These are phyloP conservation scores for Pogonomyrmex barbatus DNA, from an alignment of 1,140 invertebrate species.

Conservation along the genomic window DNA sequence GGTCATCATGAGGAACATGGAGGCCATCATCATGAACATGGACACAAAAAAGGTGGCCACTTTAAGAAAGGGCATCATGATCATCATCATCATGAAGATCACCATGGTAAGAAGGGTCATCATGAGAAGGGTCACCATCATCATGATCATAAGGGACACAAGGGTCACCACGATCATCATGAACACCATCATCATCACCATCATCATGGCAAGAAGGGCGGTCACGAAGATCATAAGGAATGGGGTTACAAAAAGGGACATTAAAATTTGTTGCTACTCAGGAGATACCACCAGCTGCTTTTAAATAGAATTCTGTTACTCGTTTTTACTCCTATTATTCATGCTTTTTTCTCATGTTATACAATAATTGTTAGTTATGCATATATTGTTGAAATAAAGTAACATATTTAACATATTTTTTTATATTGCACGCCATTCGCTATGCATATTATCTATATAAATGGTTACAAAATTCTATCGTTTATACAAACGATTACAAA, in stretches of 20 bases:
- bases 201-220: constrained; percentile 78
- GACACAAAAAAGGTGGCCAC: constrained; percentile 90
- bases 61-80: constrained; percentile 92
- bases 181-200: constrained; percentile 74
- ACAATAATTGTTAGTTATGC: constrained; percentile 20
- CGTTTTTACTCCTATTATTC: constrained; percentile 6
- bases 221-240: constrained; percentile 73
- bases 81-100: constrained; percentile 88
- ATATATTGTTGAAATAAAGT: constrained; percentile 48
- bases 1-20: constrained; percentile 93
- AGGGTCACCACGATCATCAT: constrained; percentile 81
- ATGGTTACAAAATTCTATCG: neutral
- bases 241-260: constrained; percentile 72
- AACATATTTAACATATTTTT: neutral
- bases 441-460: neutral
- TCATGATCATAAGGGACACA: constrained; percentile 84
- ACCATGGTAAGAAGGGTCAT: constrained; percentile 90
- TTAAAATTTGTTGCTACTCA: constrained; percentile 19
- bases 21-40: constrained; percentile 91
- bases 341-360: neutral
- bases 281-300: constrained; percentile 63
- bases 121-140: constrained; percentile 84
- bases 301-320: constrained; percentile 23
- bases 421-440: neutral
- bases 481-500: neutral